Conservation (phyloP, 2,888 invertebrate species). For the Dysmachus trigonus region DNA sequence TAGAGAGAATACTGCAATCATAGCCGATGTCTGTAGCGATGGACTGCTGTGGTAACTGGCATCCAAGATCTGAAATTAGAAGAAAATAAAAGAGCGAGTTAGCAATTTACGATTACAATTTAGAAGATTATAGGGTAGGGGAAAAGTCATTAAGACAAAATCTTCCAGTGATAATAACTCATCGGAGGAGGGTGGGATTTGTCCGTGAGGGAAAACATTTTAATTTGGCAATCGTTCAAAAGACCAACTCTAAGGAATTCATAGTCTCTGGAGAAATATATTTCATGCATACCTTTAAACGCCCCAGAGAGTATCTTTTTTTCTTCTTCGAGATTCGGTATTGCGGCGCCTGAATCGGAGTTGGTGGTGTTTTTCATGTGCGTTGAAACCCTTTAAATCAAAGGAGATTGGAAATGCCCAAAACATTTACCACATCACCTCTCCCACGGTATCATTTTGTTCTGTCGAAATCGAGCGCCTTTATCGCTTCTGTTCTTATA, state of each 20-base stretch:
- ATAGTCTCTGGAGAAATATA: neutral
- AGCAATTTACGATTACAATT: neutral
- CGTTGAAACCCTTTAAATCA: slow-evolving; percentile 21
- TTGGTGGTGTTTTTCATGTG: neutral
- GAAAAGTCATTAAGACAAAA: neutral
- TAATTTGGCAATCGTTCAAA: slow-evolving; percentile 13
- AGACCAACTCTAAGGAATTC: neutral
- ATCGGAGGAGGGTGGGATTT: neutral
- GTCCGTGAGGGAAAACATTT: slow-evolving; percentile 50
- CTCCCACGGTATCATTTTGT: slow-evolving; percentile 11
- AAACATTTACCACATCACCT: slow-evolving; percentile 25
- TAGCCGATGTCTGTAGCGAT: slow-evolving; percentile 83
- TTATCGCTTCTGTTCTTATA: neutral
- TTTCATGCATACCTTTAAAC: neutral
- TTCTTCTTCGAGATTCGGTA: neutral
- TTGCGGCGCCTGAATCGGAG: neutral
- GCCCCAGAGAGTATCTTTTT: neutral
- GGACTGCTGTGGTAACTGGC: slow-evolving; percentile 88
- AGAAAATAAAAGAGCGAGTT: neutral
- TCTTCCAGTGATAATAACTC: neutral
- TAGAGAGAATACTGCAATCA: slow-evolving; percentile 83
- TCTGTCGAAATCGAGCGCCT: neutral
- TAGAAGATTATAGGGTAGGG: neutral
- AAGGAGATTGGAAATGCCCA: slow-evolving; percentile 20
- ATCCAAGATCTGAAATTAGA: slow-evolving; percentile 80